Conservation (phyloP, 2,888 invertebrate species). For the Timandra comae region DNA sequence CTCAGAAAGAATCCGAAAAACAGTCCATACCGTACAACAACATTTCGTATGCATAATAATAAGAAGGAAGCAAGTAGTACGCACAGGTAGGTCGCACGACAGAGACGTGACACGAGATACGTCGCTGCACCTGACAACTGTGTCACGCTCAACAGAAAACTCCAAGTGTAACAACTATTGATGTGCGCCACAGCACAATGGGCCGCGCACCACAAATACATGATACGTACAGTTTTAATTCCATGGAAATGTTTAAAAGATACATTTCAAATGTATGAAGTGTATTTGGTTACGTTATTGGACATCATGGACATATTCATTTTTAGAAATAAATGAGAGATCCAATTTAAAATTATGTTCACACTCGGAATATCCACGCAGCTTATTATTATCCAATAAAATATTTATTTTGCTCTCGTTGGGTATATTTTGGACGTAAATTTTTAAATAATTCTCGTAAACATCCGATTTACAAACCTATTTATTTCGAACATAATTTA, state of each 20-base stretch:
- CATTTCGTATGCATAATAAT: not conserved
- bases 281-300: not conserved
- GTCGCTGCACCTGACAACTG: not conserved
- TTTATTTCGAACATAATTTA: too few species aligned
- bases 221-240: not conserved
- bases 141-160: not conserved
- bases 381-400: conserved; percentile 10
- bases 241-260: not conserved
- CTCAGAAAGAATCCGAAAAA: not conserved
- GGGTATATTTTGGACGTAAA: too few species aligned
- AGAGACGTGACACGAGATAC: not conserved
- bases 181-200: not conserved
- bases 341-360: not conserved
- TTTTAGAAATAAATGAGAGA: not conserved
- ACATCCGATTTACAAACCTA: too few species aligned
- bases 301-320: not conserved
- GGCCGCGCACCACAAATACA: not conserved
- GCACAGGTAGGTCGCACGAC: too few species aligned
- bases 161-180: not conserved
- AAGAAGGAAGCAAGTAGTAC: too few species aligned
- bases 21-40: not conserved
- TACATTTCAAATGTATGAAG: not conserved
- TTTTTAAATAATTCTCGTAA: conserved; percentile 31
- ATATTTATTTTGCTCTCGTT: conserved; percentile 16
- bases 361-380: not conserved